Evolutionary conservation across 1,140 invertebrate species (phyloP), one percentile per base, ranked within the genome.

Genomic region (Pararge aegeria): DNA sequence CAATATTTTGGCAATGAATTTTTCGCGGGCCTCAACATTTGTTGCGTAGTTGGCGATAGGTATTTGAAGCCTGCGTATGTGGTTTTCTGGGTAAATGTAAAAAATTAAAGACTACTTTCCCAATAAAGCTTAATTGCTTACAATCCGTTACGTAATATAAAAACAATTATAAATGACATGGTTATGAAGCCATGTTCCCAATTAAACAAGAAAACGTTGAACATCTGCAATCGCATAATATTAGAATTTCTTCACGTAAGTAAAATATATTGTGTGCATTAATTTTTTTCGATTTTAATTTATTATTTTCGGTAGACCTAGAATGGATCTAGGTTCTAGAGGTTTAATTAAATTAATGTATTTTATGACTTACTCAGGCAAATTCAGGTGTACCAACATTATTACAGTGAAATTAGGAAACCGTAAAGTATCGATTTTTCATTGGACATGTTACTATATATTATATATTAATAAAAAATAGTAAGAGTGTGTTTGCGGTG

Each of bases 171-270:
- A n/a, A n/a, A 46, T 7, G 5, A 9, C 7, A 46, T 2, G 10
- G 12, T 1, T 10, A 50, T 24, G 13, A 18, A 65, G 73, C 50
- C 51, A 85, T 87, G 84, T 87, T 73, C 73, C 69, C 67, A 46
- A 76, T 84, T 60, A 77, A 67, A 71, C 79, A 63, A 62, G 80
- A 79, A 67, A 78, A 83, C 70, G 51, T 56, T 48, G 55, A 71
- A 21, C 48, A 73, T 62, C 65, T 82, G 42, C 51, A 75, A 51
- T 68, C 57, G 12, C 75, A 82, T 63, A 87, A 87, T 54, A 83
- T 87, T 64, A 69, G 69, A 54, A 73, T 87, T 52, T 65, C 54
- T 10, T 71, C 80, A 46, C 69, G 84, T 87, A 73, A 87, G 82
- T 85, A 72, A 30, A 54, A 37, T 42, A 13, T 3, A n/a, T 15